Base-by-base conservation (phyloP, 2,113 vertebrate species). In the Anguilla japonica region DNA sequence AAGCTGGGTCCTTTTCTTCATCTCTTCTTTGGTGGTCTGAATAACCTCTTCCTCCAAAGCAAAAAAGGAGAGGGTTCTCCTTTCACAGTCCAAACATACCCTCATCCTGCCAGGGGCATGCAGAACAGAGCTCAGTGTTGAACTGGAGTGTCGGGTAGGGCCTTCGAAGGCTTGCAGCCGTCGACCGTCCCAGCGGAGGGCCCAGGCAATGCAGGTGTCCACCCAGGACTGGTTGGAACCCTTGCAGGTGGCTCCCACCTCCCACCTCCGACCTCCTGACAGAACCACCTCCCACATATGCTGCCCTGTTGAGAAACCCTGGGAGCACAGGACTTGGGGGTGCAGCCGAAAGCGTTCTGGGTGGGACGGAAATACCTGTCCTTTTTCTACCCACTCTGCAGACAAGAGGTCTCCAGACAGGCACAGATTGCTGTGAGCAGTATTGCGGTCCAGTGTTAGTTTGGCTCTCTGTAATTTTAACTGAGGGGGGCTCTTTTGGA, bases 241-340 rank as follows among this genome's bases (percentile, higher is more conserved):
- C 39, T 88, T 88, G 56, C 87, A 88, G 11, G 87, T 88, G 84
- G 90, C 92, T 0, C 94, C 94, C 81, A 94, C 53, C 0, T 89
- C 92, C 93, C 94, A 95, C 16, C 92, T 92, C 84, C 91, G 90
- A 0, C 91, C 92, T 0, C 92, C 93, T 0, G 89, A 92, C 56
- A 95, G 92, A 41, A 94, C 92, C 57, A 95, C 94, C 34, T 95
- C 93, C 94, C 94, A 95, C 84, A 91, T 94, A 56, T 93, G 92
- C 2, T 92, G 81, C 22, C 94, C 94, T 0, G 89, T 26, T 0
- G 15, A 0, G 11, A 93, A 95, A 0, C 93, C 93, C 56, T 93
- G 89, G 0, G 87, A 34, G 0, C 91, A 90, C 84, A 95, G 29
- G 0, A 95, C 93, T 15, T 89, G 91, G 82, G 93, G 93, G 86